Evolutionary conservation across 1,140 invertebrate species (phyloP), one percentile per base, ranked within the genome.

Genomic region (Solenopsis invicta): DNA sequence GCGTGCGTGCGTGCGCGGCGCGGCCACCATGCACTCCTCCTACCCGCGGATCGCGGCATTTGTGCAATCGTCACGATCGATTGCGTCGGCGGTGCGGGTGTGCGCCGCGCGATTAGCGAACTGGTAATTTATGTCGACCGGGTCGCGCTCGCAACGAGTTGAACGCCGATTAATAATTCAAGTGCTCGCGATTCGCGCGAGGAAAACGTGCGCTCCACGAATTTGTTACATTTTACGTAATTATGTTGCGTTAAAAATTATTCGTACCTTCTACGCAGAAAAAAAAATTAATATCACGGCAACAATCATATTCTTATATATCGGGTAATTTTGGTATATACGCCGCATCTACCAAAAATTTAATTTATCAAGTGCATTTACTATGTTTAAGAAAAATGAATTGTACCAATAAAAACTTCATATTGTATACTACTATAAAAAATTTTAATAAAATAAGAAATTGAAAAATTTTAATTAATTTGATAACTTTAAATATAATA

Each of bases 11-110:
- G 29, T 2, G 12, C 74, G 54, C 56, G 18, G 10, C 5, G 16
- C 76, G 29, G 13, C 45, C n/a, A 50, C 21, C 29, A n/a, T 24
- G 48, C 34, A 12, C 76, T 69, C 62, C 41, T 82, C 67, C 80
- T 41, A 82, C 54, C 80, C 24, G 54, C 24, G 21, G 12, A 74
- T 74, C 29, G 29, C 69, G 52, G 1, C 24, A 62, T 75, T 75
- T 61, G 13, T 61, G 80, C 69, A 75, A 84, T 84, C 54, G 80
- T 48, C 69, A 61, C 80, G 80, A 84, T 84, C 80, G 80, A 75
- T 75, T 84, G 54, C 69, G 41, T 84, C 52, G 54, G 48, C 6
- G 34, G 69, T 84, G 80, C 80, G 80, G 80, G 69, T 84, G 80
- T 61, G 67, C 54, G 37, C 74, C 54, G 69, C 24, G 45, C 80